These are phyloP conservation scores for Lapara coniferarum DNA, from an alignment of 2,888 invertebrate genomes.

Conservation along the genomic window DNA sequence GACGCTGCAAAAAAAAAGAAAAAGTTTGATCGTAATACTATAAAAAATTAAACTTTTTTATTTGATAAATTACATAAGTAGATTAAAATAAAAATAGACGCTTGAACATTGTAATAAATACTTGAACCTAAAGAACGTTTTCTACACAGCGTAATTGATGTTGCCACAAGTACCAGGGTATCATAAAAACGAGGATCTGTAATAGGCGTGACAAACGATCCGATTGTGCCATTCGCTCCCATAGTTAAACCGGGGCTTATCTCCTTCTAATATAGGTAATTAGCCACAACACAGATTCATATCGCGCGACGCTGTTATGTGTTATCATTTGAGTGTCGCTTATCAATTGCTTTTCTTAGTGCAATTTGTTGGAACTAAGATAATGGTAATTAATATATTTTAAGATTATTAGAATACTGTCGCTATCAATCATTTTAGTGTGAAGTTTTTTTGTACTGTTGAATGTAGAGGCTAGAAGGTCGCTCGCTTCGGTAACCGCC, in stretches of 20 bases:
- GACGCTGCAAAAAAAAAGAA: too few relatives aligned
- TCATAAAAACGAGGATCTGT: conserved; percentile 21
- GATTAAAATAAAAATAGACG: neutral
- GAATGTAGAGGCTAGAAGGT: too few relatives aligned
- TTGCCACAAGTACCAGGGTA: conserved; percentile 16
- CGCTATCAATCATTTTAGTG: neutral
- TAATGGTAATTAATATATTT: neutral
- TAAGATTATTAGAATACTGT: neutral
- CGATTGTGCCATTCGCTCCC: conserved; percentile 15
- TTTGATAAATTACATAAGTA: too few relatives aligned
- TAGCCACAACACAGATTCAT: conserved; percentile 26
- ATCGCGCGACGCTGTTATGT: conserved; percentile 15
- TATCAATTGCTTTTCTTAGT: conserved; percentile 17
- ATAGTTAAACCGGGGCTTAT: conserved; percentile 22
- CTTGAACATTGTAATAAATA: neutral
- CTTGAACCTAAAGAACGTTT: conserved; percentile 6
- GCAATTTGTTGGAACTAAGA: neutral
- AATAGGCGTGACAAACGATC: conserved; percentile 22
- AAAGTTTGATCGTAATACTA: too few relatives aligned
- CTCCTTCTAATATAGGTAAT: conserved; percentile 24
- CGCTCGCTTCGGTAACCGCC: too few relatives aligned
- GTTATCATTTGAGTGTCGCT: conserved; percentile 26
- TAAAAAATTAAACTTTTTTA: too few relatives aligned
- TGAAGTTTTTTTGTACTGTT: neutral
- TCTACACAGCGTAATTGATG: conserved; percentile 19